A percentile compares a stretch with the other conserved stretches of the same genome.
Conservation (phyloP, 2,113 vertebrate genomes). For the Scatophagus argus region DNA sequence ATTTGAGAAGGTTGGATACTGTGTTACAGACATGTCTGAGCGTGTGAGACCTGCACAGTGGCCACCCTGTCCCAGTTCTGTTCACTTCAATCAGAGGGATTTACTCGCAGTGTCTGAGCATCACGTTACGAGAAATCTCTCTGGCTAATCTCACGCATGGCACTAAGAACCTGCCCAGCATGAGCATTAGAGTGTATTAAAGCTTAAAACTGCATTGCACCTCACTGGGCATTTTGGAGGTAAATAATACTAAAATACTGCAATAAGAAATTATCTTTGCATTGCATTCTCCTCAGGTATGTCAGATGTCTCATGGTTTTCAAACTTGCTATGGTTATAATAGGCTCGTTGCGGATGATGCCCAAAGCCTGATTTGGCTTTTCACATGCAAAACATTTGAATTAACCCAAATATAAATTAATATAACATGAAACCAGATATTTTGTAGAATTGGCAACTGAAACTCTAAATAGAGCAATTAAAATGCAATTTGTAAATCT, state of each 20-base stretch:
- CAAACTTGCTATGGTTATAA: neutral
- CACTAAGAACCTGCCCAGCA: constrained; percentile 33
- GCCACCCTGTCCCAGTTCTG: constrained; percentile 79
- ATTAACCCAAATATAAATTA: neutral
- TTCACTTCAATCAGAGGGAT: constrained; percentile 82
- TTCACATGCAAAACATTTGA: neutral
- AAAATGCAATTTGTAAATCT: too few species aligned
- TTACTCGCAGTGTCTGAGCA: constrained; percentile 72
- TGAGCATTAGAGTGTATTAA: constrained; percentile 21
- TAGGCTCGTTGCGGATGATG: neutral
- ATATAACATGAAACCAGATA: neutral
- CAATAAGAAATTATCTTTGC: neutral
- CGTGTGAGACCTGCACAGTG: constrained; percentile 9
- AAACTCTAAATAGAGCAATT: neutral
- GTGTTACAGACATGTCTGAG: constrained; percentile 39
- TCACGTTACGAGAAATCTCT: constrained; percentile 61
- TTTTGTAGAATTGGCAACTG: neutral
- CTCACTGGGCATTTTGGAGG: constrained; percentile 7
- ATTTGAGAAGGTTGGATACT: constrained; percentile 3
- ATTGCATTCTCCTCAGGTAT: neutral
- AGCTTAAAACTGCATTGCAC: constrained; percentile 6
- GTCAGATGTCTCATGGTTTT: constrained; percentile 18
- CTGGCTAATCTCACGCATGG: constrained; percentile 61
- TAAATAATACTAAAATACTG: neutral
- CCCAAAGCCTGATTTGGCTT: neutral